Evolutionary conservation across 2,888 invertebrate species (phyloP).

Genomic region (Synanthedon formicaeformis): DNA sequence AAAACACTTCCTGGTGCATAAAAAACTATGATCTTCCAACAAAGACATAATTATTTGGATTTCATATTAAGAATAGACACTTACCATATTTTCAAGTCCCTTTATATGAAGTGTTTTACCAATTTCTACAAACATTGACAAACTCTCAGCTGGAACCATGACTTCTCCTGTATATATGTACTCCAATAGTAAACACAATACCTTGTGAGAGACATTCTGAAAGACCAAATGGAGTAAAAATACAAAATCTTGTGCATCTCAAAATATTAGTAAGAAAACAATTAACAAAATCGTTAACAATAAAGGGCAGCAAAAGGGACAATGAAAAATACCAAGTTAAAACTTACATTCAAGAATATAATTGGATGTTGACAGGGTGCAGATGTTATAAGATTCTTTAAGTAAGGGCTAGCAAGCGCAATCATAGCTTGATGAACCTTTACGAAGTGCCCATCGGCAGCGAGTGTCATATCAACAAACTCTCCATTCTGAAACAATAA

Average conservation of each 20-base stretch:
- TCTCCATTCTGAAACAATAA: slow-evolving; percentile 52
- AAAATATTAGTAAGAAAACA: background rate
- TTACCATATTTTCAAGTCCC: slow-evolving; percentile 44
- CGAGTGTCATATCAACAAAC: slow-evolving; percentile 61
- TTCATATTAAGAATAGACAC: slow-evolving; percentile 7
- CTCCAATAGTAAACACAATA: slow-evolving; percentile 36
- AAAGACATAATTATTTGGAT: too few relatives aligned
- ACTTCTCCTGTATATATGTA: slow-evolving; percentile 55
- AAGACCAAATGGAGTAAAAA: slow-evolving; percentile 9
- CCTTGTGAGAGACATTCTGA: slow-evolving; percentile 43
- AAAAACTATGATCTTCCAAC: too few relatives aligned
- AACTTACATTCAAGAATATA: slow-evolving; percentile 58
- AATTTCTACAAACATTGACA: slow-evolving; percentile 34
- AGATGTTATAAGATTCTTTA: slow-evolving; percentile 54
- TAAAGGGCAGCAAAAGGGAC: background rate
- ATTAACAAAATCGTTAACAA: background rate
- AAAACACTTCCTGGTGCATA: too few relatives aligned
- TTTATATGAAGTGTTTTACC: slow-evolving; percentile 42
- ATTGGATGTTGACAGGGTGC: slow-evolving; percentile 60
- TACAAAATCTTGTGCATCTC: background rate
- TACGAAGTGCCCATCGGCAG: slow-evolving; percentile 57
- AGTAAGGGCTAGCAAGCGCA: slow-evolving; percentile 56
- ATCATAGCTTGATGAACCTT: slow-evolving; percentile 54
- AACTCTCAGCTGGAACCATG: slow-evolving; percentile 30
- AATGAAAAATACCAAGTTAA: background rate